phyloP scores from a whole-genome alignment of 1,140 invertebrate species.

The Neoseiulus cucumeris region DNA sequence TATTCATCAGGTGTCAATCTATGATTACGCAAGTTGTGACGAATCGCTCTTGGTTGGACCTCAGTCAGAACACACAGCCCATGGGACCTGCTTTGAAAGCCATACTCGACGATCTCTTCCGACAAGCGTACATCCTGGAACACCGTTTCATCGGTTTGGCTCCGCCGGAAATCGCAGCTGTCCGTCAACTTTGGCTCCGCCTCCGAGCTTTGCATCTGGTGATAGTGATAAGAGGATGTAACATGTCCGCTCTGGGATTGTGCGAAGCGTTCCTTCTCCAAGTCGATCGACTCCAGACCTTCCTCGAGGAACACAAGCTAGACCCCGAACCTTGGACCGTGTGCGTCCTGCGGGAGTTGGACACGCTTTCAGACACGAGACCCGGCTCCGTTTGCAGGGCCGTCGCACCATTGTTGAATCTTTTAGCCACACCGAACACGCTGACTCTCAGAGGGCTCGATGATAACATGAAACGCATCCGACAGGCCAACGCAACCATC shows the following conservation, averaged over 20 bases:
- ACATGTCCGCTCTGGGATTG: slow-evolving; percentile 38
- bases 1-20: slow-evolving; percentile 44
- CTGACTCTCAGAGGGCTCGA: slow-evolving; percentile 12
- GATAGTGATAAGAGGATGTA: slow-evolving; percentile 41
- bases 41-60: slow-evolving; percentile 7
- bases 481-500: slow-evolving; percentile 49
- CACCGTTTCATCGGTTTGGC: slow-evolving; percentile 21
- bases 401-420: slow-evolving; percentile 50
- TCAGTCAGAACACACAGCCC: neutral
- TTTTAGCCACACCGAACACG: slow-evolving; percentile 29
- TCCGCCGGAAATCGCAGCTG: slow-evolving; percentile 35
- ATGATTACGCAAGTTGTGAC: slow-evolving; percentile 22
- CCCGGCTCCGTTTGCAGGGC: slow-evolving; percentile 56
- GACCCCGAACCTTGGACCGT: slow-evolving; percentile 54
- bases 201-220: slow-evolving; percentile 62
- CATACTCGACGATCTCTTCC: neutral
- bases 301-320: slow-evolving; percentile 31
- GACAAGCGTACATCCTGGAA: slow-evolving; percentile 12
- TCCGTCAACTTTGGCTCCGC: slow-evolving; percentile 61
- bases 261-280: slow-evolving; percentile 41
- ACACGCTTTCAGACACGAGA: slow-evolving; percentile 55
- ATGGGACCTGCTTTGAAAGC: slow-evolving; percentile 3
- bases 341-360: slow-evolving; percentile 51
- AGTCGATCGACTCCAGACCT: slow-evolving; percentile 25
- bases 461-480: slow-evolving; percentile 4